Percentiles rank a stretch among this genome's conserved stretches.
Evolutionary conservation across 2,888 invertebrate species (phyloP).

Genomic region (Meteorus cinctellus): DNA sequence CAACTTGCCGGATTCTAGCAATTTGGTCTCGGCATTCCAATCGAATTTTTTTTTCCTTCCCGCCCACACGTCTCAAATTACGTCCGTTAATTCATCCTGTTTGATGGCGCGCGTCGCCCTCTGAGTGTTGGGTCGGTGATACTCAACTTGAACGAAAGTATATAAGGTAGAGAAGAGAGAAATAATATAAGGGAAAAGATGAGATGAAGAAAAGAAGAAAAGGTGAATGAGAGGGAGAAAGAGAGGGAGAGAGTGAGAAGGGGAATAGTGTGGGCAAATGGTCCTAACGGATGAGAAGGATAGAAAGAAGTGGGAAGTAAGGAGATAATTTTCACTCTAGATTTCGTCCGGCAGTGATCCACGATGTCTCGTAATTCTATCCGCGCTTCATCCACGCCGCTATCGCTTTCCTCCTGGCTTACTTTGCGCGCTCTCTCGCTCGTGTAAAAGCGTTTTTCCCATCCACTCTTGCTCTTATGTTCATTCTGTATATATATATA

Average conservation of each 20-base stretch:
- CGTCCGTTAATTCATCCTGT: conserved; percentile 35
- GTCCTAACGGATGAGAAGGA: conserved; percentile 31
- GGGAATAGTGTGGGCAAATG: background rate
- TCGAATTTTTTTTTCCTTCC: conserved; percentile 35
- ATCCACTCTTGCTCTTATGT: conserved; percentile 28
- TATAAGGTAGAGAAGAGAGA: background rate
- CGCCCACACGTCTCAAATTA: conserved; percentile 27
- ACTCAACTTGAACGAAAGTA: conserved; percentile 5
- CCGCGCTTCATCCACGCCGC: conserved; percentile 40
- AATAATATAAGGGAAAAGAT: background rate
- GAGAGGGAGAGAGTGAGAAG: background rate
- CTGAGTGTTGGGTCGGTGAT: conserved; percentile 20
- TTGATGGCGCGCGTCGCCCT: conserved; percentile 22
- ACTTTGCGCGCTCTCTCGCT: conserved; percentile 34
- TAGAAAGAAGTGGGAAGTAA: conserved; percentile 32
- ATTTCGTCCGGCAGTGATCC: conserved; percentile 46
- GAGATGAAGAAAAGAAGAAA: conserved; percentile 19
- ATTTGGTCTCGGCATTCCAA: conserved; percentile 40
- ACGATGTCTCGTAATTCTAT: conserved; percentile 47
- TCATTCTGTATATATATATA: conserved; percentile 9
- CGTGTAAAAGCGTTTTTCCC: conserved; percentile 18
- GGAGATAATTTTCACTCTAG: conserved; percentile 46
- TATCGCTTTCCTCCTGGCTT: conserved; percentile 41
- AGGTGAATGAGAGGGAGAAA: background rate
- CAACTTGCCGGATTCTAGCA: conserved; percentile 40